Percentiles rank a stretch among this genome's conserved stretches.
These are phyloP conservation scores for Sigmodon hispidus DNA, from an alignment of 2,113 vertebrate species.

Conservation along the genomic window DNA sequence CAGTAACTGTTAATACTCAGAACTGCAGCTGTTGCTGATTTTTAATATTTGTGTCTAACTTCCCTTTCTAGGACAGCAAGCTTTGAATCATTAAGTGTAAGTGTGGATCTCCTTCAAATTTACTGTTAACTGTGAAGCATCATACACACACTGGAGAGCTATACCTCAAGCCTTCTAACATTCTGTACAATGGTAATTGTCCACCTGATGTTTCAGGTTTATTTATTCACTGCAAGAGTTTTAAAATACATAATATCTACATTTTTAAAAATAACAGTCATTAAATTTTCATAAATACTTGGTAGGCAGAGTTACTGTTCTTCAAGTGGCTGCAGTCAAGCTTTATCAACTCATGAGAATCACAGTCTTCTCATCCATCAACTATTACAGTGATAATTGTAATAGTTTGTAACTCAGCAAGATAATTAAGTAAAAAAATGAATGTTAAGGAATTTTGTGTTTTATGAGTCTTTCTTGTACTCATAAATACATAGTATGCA, in stretches of 20 bases:
- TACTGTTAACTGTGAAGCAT: not conserved
- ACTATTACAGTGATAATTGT: not conserved
- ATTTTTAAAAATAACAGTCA: not conserved
- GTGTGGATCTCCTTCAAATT: not conserved
- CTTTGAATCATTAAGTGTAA: not conserved
- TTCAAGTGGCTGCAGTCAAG: not conserved
- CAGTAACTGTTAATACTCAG: not conserved
- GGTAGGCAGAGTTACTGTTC: not conserved
- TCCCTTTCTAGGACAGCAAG: fast-evolving
- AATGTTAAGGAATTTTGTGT: not conserved
- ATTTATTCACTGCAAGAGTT: not conserved
- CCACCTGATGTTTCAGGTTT: not conserved
- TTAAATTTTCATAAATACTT: not conserved
- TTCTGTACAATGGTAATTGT: not conserved
- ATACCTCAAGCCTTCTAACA: not conserved
- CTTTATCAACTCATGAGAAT: not conserved
- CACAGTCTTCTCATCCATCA: not conserved
- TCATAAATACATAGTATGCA: not conserved
- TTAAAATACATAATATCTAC: not conserved
- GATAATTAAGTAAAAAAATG: not conserved
- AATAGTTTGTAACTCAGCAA: not conserved
- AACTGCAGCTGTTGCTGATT: conserved; percentile 19
- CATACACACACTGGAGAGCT: not conserved
- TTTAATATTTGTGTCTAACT: not conserved
- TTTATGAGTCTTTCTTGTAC: not conserved